A percentile compares a stretch with the other conserved stretches of the same genome.
These are phyloP conservation scores for Lanistes nyassanus DNA, from an alignment of 1,140 invertebrate genomes.

Conservation along the genomic window DNA sequence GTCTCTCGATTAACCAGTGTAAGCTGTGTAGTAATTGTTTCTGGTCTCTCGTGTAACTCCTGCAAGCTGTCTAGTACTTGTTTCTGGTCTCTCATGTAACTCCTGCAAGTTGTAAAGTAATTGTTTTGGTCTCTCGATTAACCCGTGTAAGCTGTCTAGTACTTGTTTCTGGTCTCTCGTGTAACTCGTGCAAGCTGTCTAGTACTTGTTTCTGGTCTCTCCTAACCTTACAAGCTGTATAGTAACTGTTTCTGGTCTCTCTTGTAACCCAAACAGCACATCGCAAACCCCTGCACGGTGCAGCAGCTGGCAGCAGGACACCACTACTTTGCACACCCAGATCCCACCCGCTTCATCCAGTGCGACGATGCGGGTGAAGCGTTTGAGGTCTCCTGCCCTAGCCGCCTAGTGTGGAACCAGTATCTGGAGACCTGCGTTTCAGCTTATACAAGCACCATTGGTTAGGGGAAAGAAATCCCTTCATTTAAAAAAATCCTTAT, in stretches of 20 bases:
- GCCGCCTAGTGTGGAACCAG: conserved; percentile 44
- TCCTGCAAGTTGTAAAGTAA: conserved; percentile 5
- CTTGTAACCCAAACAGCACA: background rate
- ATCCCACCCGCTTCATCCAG: conserved; percentile 43
- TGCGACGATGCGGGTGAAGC: conserved; percentile 41
- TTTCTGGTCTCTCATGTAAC: conserved; percentile 28
- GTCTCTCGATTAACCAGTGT: too few species aligned
- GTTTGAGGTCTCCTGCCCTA: conserved; percentile 38
- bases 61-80: conserved; percentile 4
- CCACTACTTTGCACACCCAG: conserved; percentile 47
- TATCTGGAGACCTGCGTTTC: conserved; percentile 39
- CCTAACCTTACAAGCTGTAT: too few species aligned
- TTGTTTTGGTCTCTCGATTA: background rate
- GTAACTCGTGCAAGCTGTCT: background rate
- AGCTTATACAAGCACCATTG: conserved; percentile 18
- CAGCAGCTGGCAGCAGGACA: conserved; percentile 35
- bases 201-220: background rate
- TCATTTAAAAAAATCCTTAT: too few species aligned
- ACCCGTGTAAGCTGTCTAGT: background rate
- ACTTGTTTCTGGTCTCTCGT: conserved; percentile 17
- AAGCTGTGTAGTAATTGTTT: too few species aligned
- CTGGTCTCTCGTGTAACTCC: background rate
- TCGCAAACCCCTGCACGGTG: conserved; percentile 35
- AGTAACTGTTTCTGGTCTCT: background rate
- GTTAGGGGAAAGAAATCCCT: background rate